phyloP scores from a whole-genome alignment of 2,797 vertebrate species.

The Trichosurus vulpecula region DNA sequence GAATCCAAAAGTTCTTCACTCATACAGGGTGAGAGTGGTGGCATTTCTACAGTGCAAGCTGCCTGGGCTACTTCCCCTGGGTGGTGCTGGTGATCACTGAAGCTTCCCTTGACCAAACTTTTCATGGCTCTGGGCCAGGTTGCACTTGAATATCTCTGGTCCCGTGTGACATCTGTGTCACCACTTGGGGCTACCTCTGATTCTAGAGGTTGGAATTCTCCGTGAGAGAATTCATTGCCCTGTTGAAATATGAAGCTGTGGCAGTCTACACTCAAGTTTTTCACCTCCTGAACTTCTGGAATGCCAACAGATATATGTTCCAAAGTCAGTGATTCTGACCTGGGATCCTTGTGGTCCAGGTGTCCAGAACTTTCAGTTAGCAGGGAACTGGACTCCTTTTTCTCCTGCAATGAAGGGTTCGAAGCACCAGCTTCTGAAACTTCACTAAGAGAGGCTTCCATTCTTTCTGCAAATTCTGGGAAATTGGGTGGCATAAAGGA shows the following conservation, averaged over 20 bases:
- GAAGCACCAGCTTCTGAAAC: conserved; percentile 86
- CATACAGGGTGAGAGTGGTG: conserved; percentile 93
- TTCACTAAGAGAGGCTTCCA: conserved; percentile 92
- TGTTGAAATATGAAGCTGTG: conserved; percentile 68
- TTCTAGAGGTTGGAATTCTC: conserved; percentile 79
- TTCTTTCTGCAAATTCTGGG: conserved; percentile 95
- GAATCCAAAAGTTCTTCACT: conserved; percentile 93
- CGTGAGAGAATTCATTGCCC: conserved; percentile 71
- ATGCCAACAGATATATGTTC: conserved; percentile 78
- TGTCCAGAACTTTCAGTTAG: conserved; percentile 82
- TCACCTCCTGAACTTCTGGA: conserved; percentile 72
- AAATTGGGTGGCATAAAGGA: conserved; percentile 97
- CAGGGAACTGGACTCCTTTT: conserved; percentile 87
- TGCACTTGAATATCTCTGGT: conserved; percentile 83
- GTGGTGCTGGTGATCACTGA: conserved; percentile 82
- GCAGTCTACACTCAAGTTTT: conserved; percentile 75
- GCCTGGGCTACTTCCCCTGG: conserved; percentile 81
- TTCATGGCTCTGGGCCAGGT: conserved; percentile 87
- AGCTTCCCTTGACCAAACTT: conserved; percentile 82
- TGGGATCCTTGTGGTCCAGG: conserved; percentile 74
- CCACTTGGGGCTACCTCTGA: conserved; percentile 52
- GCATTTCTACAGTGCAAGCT: conserved; percentile 84
- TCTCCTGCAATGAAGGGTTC: conserved; percentile 88
- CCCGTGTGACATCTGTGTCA: conserved; percentile 75
- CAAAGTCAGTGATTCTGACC: conserved; percentile 82